Evolutionary conservation across 2,888 invertebrate genomes (phyloP).

Genomic region (Pogonocherus hispidulus): DNA sequence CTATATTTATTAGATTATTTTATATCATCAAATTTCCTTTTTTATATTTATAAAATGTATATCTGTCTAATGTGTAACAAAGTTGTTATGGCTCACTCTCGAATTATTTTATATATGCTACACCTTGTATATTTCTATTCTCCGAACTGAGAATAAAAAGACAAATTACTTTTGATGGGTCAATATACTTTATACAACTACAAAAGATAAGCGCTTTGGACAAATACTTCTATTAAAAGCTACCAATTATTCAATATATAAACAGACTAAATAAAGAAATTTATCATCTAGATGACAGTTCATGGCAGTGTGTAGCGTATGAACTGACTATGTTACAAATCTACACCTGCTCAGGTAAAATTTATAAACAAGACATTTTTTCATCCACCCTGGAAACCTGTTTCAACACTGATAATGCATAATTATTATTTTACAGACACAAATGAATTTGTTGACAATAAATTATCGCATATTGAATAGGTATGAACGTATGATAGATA

Average conservation of each 20-base stretch:
- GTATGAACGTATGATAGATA: not conserved
- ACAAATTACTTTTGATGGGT: not conserved
- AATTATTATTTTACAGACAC: not conserved
- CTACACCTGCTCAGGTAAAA: not conserved
- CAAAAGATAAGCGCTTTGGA: conserved; percentile 3
- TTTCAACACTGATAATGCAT: not conserved
- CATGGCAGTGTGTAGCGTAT: not conserved
- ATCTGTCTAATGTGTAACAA: too few relatives aligned
- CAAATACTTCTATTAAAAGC: not conserved
- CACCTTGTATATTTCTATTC: too few relatives aligned
- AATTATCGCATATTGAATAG: not conserved
- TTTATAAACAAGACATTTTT: too few relatives aligned
- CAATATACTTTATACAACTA: not conserved
- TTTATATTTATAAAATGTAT: too few relatives aligned
- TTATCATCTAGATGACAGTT: not conserved
- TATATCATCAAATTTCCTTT: too few relatives aligned
- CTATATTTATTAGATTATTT: too few relatives aligned
- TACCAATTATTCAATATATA: not conserved
- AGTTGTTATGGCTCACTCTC: too few relatives aligned
- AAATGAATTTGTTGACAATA: not conserved
- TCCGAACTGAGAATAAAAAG: too few relatives aligned
- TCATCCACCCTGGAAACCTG: too few relatives aligned
- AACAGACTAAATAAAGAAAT: not conserved
- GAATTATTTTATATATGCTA: too few relatives aligned
- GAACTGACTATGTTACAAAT: not conserved